A percentile compares a stretch with the other conserved stretches of the same genome.
These are phyloP conservation scores for Pseudochromis fuscus DNA, from an alignment of 2,797 vertebrate species.

Conservation along the genomic window DNA sequence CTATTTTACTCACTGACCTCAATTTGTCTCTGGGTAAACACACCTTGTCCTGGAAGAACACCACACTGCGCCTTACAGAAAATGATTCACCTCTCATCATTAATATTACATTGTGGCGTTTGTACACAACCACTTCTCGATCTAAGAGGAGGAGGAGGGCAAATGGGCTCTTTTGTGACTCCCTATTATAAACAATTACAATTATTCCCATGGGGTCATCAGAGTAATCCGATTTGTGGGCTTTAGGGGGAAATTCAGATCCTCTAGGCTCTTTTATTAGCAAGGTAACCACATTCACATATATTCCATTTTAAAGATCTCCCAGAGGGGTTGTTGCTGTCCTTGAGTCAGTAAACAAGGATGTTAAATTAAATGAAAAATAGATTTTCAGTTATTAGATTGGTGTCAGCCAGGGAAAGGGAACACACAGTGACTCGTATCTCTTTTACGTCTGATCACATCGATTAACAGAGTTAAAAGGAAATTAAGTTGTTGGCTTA, in stretches of 20 bases:
- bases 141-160: neutral
- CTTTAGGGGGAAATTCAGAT: constrained; percentile 17
- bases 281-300: constrained; percentile 25
- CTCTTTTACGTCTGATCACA: neutral
- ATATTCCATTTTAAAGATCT: constrained; percentile 26
- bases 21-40: constrained; percentile 30
- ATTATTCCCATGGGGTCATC: constrained; percentile 29
- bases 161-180: constrained; percentile 3
- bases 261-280: constrained; percentile 31
- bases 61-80: neutral
- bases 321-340: constrained; percentile 24
- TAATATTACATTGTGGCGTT: neutral
- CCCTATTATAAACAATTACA: constrained; percentile 18
- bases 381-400: constrained; percentile 40
- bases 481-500: neutral
- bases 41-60: neutral
- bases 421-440: neutral
- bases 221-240: constrained; percentile 35
- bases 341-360: constrained; percentile 51
- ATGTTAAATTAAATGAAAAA: constrained; percentile 41
- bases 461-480: neutral
- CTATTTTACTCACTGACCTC: constrained; percentile 16
- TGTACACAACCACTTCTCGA: neutral
- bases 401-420: constrained; percentile 3
- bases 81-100: neutral